Percentiles rank a stretch among this genome's conserved stretches.
phyloP scores from a whole-genome alignment of 2,113 vertebrate species.

The Nibea coibor region DNA sequence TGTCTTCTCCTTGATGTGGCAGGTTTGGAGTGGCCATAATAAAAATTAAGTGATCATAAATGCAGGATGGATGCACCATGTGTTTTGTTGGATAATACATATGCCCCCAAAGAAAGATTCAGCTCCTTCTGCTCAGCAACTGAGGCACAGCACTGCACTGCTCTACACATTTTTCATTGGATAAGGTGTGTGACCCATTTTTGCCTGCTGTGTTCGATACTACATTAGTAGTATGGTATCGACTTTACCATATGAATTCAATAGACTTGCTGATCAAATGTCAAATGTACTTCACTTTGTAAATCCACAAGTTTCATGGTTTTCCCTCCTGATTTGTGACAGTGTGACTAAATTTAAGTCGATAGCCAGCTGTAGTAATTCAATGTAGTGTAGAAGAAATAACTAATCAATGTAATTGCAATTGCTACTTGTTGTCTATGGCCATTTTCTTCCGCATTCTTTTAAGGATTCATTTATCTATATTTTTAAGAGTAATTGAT shows the following conservation, averaged over 20 bases:
- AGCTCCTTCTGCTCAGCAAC: neutral
- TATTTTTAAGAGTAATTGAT: neutral
- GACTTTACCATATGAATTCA: neutral
- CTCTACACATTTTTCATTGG: neutral
- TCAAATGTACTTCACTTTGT: neutral
- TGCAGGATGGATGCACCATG: conserved; percentile 67
- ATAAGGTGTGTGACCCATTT: conserved; percentile 7
- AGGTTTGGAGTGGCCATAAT: conserved; percentile 53
- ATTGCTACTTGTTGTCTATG: neutral
- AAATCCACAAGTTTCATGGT: neutral
- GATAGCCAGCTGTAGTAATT: neutral
- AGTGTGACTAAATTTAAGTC: neutral
- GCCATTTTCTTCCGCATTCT: neutral
- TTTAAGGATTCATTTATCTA: neutral
- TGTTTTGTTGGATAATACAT: conserved; percentile 52
- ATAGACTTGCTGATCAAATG: no score
- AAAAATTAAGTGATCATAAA: conserved; percentile 73
- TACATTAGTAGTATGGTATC: no score
- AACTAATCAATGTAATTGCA: neutral
- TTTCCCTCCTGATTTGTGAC: neutral
- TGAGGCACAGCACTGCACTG: fast-evolving
- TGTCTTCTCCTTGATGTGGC: conserved; percentile 72
- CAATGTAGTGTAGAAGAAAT: neutral
- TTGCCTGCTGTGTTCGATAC: conserved; percentile 3
- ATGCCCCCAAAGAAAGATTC: conserved; percentile 23